Base-by-base conservation (phyloP, 1,140 invertebrate species). In the Sitodiplosis mosellana region DNA sequence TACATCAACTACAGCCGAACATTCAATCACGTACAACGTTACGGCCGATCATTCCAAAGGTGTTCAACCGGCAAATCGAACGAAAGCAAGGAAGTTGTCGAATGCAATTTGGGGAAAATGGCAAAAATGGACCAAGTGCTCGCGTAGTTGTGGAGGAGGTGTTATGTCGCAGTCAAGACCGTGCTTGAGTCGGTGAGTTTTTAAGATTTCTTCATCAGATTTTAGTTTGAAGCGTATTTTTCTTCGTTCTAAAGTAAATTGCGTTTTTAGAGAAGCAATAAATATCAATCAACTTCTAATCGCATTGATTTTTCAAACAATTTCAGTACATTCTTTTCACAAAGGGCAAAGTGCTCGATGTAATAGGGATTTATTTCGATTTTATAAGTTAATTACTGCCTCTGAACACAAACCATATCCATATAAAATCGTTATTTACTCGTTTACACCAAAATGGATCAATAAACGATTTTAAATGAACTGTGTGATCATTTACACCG, bases 81-180 rank as follows among this genome's bases (percentile, higher is more conserved):
- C 12, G 36, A 38, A n/a, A 17, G 15, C 5, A 38, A 38, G 14
- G 3, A 14, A 21, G 20, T 18, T 7, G 14, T 18, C n/a, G 41
- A n/a, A 43, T 20, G 69, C 70, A 17, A 65, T 58, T 45, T 87
- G 83, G 84, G 72, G 74, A 2, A 73, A 78, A 2, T 93, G 87
- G 87, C 77, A 77, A 2, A 63, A 73, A 20, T 76, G 78, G 18
- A 77, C 75, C 40, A 68, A 75, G 5, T 93, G 88, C 61, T 88
- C 84, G 1, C 69, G 87, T 22, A 76, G 80, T 12, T 92, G 88
- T 59, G 87, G 86, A 1, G 87, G 87, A 17, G 87, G 87, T 19
- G 81, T 92, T 0, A 72, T 78, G 40, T 75, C 71, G 52, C 81
- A 86, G 59, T 74, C 70, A 37, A 71, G 81, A 55, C 71, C 71